phyloP scores from a whole-genome alignment of 2,113 vertebrate species.

The Cephalophus harveyi region DNA sequence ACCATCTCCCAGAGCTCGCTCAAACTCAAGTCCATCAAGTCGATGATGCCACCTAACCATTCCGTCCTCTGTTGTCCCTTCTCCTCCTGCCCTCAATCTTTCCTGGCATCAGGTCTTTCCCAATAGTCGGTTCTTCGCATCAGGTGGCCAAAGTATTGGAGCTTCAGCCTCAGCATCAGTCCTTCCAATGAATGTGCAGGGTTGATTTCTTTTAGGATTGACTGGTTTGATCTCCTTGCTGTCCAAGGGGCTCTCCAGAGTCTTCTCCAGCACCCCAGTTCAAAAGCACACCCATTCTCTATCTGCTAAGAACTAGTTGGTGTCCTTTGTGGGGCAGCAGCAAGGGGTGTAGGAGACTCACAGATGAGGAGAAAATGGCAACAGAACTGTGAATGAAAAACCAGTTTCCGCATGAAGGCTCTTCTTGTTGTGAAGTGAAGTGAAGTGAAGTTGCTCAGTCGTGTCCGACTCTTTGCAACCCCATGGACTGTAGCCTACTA shows the following conservation, averaged over 20 bases:
- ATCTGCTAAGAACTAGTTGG: not conserved
- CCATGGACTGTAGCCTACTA: too few species aligned
- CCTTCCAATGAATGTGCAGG: not conserved
- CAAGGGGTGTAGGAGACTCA: not conserved
- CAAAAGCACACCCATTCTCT: too few species aligned
- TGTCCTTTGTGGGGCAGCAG: too few species aligned
- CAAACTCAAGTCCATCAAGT: not conserved
- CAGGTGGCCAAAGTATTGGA: not conserved
- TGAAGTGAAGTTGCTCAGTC: too few species aligned
- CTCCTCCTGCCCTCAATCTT: not conserved
- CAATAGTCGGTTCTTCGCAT: fast-evolving
- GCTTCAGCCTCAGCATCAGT: not conserved
- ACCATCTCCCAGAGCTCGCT: not conserved
- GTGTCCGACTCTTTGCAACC: too few species aligned
- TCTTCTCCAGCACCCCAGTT: not conserved
- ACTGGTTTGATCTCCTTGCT: not conserved
- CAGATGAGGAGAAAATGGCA: not conserved
- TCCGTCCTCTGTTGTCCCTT: not conserved
- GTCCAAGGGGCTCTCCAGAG: not conserved
- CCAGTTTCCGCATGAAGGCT: not conserved
- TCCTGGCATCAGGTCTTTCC: not conserved
- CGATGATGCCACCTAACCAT: not conserved
- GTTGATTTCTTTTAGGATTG: not conserved
- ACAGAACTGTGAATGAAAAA: not conserved
- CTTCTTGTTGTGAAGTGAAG: too few species aligned